phyloP scores from a whole-genome alignment of 2,797 vertebrate genomes.

The Crotalus adamanteus region DNA sequence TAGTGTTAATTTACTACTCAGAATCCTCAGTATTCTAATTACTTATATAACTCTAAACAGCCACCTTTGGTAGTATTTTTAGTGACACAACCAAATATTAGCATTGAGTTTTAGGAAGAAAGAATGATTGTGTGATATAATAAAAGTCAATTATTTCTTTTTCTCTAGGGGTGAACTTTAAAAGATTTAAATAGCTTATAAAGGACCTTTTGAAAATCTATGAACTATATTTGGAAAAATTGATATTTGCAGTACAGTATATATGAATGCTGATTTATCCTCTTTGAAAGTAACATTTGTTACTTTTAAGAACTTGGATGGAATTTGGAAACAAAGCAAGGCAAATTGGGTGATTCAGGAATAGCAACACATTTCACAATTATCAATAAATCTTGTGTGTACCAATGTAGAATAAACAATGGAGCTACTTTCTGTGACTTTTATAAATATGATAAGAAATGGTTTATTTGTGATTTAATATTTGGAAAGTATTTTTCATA shows the following conservation, averaged over 20 bases:
- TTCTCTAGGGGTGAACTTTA: slow-evolving; percentile 66
- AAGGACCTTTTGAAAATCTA: slow-evolving; percentile 41
- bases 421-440: background rate
- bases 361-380: background rate
- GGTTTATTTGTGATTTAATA: slow-evolving; percentile 35
- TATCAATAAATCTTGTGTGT: slow-evolving; percentile 4
- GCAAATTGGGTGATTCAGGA: background rate
- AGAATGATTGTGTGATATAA: background rate
- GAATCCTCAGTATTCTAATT: background rate
- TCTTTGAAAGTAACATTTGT: background rate
- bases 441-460: background rate
- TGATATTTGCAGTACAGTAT: slow-evolving; percentile 17
- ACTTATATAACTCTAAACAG: background rate
- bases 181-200: slow-evolving; percentile 47
- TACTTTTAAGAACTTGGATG: background rate
- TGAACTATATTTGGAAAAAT: slow-evolving; percentile 8
- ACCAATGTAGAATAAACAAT: background rate
- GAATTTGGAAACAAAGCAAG: background rate
- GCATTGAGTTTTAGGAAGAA: background rate
- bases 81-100: background rate
- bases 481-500: slow-evolving; percentile 6
- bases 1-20: background rate
- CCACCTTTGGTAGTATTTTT: background rate
- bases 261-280: background rate
- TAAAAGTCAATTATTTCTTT: slow-evolving; percentile 22